phyloP scores from a whole-genome alignment of 2,797 vertebrate genomes.

The Epinephelus malabaricus region DNA sequence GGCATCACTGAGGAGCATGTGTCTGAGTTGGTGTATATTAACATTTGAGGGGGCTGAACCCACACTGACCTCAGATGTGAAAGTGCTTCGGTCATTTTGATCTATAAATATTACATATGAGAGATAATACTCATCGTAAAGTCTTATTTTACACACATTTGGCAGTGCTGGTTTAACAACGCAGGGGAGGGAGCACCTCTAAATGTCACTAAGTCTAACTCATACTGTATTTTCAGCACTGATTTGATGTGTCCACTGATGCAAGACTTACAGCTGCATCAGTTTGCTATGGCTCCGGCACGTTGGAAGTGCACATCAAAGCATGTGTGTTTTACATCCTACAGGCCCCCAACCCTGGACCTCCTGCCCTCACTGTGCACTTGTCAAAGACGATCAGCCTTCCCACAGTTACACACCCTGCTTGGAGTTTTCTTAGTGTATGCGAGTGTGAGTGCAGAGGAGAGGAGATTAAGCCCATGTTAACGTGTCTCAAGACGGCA shows the following conservation, averaged over 20 bases:
- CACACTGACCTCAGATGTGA: constrained; percentile 32
- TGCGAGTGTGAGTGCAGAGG: constrained; percentile 16
- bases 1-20: constrained; percentile 56
- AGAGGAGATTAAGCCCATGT: constrained; percentile 19
- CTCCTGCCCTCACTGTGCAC: constrained; percentile 69
- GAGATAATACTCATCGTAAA: neutral
- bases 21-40: constrained; percentile 43
- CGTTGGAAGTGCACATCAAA: constrained; percentile 74
- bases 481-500: constrained; percentile 9
- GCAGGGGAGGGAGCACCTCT: no score
- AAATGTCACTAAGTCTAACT: neutral
- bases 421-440: constrained; percentile 28
- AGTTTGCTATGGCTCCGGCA: constrained; percentile 58
- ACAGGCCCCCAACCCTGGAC: constrained; percentile 62
- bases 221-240: constrained; percentile 10
- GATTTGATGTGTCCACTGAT: constrained; percentile 54
- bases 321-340: constrained; percentile 72
- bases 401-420: constrained; percentile 31
- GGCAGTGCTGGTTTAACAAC: no score
- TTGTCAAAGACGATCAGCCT: constrained; percentile 75
- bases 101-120: neutral
- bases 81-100: neutral
- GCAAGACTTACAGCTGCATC: constrained; percentile 46
- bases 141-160: neutral
- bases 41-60: constrained; percentile 42